phyloP scores from a whole-genome alignment of 2,113 vertebrate species.

The Phainopepla nitens region DNA sequence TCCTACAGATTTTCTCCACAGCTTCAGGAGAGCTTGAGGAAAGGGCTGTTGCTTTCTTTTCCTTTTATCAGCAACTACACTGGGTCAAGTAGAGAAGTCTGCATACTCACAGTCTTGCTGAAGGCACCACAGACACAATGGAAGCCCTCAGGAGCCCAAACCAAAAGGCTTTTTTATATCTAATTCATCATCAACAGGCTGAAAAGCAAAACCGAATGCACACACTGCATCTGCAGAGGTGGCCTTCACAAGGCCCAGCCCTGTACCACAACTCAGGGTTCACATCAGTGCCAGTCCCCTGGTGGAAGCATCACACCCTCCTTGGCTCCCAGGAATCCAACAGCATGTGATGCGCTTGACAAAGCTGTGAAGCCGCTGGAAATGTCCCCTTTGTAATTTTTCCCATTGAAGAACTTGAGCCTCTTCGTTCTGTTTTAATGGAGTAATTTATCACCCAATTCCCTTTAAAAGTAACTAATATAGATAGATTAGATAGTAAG shows the following conservation, averaged over 20 bases:
- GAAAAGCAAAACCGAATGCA: accelerated
- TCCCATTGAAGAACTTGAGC: conserved; percentile 56
- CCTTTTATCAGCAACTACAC: not conserved
- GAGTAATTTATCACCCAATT: conserved; percentile 62
- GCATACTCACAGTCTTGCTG: accelerated
- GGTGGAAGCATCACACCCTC: not conserved
- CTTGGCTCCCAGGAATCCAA: not conserved
- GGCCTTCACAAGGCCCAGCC: not conserved
- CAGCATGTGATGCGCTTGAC: not conserved
- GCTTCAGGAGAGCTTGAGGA: not conserved
- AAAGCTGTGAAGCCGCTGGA: not conserved
- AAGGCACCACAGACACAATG: not conserved
- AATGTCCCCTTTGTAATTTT: conserved; percentile 32
- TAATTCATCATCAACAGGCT: not conserved
- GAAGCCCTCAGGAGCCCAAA: not conserved
- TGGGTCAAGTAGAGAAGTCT: no score
- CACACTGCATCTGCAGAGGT: not conserved
- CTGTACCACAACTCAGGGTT: not conserved
- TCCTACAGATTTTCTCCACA: not conserved
- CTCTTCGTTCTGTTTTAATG: conserved; percentile 64
- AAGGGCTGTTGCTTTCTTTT: not conserved
- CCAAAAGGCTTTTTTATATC: not conserved
- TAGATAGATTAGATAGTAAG: conserved; percentile 55
- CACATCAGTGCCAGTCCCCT: accelerated
- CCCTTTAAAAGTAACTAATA: conserved; percentile 69